Base-by-base conservation (phyloP, 2,113 vertebrate genomes). In the Hypomesus transpacificus region DNA sequence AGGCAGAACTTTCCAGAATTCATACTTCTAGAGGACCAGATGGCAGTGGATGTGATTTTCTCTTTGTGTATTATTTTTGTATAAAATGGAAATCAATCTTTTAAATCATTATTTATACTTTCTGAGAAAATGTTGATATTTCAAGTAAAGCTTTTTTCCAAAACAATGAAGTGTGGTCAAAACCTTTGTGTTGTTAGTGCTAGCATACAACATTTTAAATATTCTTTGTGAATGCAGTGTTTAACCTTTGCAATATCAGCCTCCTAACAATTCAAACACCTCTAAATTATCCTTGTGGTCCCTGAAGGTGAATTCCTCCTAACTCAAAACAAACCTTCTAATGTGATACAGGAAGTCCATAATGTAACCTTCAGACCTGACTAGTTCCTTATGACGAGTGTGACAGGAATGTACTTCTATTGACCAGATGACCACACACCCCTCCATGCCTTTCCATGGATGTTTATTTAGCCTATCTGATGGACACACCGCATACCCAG, bases 101-200 rank as follows among this genome's bases (percentile, higher is more conserved):
- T 86, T 89, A 91, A 90, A 94, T 94, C 92, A 92, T 89, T 94
- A 94, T 94, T 94, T 94, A 94, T 94, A 93, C 90, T 89, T 90
- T 91, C 82, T 90, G 85, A 88, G 81, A 90, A 90, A 91, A 90
- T 90, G 82, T 88, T 86, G 84, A 88, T 90, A 87, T 92, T 91
- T 87, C 75, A 88, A 94, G 91, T 94, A 94, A 94, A 71, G 66
- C 81, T 78, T 68, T 87, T 82, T 83, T 80, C 78, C 84, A 82
- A 91, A 87, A 88, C 73, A 84, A 76, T 14, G 70, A 21, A 28
- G 28, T 26, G 17, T 78, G n/a, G 62, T 78, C 54, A 63, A 28
- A 75, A 52, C 70, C 20, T 74, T 3, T 74, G 51, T 84, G 88
- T 79, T 69, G 1, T 14, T 63, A 22, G 20, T 77, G 14, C 54